A percentile compares a stretch with the other conserved stretches of the same genome.
phyloP scores from a whole-genome alignment of 2,113 vertebrate genomes.

The Hystrix brachyura region DNA sequence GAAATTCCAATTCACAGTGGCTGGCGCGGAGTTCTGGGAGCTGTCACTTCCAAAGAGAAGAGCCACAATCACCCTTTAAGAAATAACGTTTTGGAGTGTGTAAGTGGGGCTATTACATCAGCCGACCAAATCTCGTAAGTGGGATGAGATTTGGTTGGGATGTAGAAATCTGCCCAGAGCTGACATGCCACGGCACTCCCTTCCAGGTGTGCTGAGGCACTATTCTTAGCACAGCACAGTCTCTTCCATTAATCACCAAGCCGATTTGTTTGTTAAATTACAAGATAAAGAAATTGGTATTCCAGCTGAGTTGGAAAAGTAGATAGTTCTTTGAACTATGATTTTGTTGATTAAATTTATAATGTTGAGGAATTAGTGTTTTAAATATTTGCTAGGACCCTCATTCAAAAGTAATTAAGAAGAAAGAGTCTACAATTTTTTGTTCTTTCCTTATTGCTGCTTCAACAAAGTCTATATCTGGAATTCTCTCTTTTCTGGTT shows the following conservation, averaged over 20 bases:
- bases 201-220: background rate
- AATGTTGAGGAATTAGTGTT: background rate
- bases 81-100: background rate
- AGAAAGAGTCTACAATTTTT: background rate
- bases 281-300: background rate
- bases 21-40: background rate
- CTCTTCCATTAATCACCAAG: background rate
- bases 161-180: background rate
- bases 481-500: constrained; percentile 40
- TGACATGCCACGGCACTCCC: background rate
- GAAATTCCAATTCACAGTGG: background rate
- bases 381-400: background rate
- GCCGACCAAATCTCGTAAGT: background rate
- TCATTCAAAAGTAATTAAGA: background rate
- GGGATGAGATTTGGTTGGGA: background rate
- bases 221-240: background rate
- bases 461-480: background rate
- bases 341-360: background rate
- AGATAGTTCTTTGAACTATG: constrained; percentile 14
- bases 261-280: constrained; percentile 3
- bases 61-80: background rate
- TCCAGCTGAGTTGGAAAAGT: background rate
- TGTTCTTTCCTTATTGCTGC: background rate
- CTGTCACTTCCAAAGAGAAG: constrained; percentile 16
- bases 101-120: background rate